Base-by-base conservation (phyloP, 2,113 vertebrate genomes). In the Chaetodon trifascialis region DNA sequence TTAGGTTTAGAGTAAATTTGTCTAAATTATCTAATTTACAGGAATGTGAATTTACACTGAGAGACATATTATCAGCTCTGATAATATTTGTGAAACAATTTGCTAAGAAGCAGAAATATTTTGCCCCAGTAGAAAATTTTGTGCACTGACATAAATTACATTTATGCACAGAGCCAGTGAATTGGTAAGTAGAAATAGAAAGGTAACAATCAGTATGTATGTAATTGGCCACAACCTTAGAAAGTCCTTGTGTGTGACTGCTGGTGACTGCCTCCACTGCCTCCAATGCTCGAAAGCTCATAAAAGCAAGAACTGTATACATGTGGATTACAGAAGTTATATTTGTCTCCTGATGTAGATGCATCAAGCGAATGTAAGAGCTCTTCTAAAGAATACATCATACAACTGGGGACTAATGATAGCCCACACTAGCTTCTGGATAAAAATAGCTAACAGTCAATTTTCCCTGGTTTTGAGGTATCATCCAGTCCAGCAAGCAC, bases 161-260 rank as follows among this genome's bases (percentile, higher is more conserved):
- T 60, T 52, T 11, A 25, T 38, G n/a, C 44, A 38, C 54, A 30
- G 67, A 72, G 34, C 9, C 25, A 36, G 19, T 23, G 10, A 72
- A 44, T 44, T 55, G 55, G 30, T 44, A 69, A 30, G 25, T 0
- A 59, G 19, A 30, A n/a, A n/a, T 30, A 44, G 46, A 44, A 55
- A 79, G 36, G 7, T 55, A 71, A 72, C 59, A 60, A 42, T 42
- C 40, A 47, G 40, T 79, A 66, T 62, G 56, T 42, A 25, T 62
- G 44, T 30, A 21, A 60, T 51, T 40, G 14, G 12, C 30, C 3
- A 47, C 3, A 15, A 15, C 3, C 46, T 15, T 15, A 40, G 16
- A 51, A 51, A 15, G 52, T 36, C 7, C 42, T 23, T 17, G 17
- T 51, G 59, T 36, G 40, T 40, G 14, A 74, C 15, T 36, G 65